A percentile compares a stretch with the other conserved stretches of the same genome.
Evolutionary conservation across 2,113 vertebrate genomes (phyloP).

Genomic region (Jacana jacana): DNA sequence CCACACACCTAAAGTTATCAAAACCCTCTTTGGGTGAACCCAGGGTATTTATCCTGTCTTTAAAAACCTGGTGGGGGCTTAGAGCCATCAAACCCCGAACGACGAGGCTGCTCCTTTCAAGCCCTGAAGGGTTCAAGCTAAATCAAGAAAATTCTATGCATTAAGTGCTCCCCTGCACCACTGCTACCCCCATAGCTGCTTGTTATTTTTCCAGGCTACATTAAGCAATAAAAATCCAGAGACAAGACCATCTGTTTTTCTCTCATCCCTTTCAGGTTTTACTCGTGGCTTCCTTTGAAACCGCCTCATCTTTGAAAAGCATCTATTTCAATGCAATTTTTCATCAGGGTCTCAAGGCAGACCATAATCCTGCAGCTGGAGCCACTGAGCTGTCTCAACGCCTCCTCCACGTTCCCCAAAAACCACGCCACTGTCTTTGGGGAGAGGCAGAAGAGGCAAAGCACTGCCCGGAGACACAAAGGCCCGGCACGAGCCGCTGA

Average conservation of each 20-base stretch:
- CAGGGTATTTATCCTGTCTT: not conserved
- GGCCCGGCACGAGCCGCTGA: not conserved
- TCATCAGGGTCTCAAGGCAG: not conserved
- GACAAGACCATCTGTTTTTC: not conserved
- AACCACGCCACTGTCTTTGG: accelerated
- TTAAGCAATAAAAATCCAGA: slow-evolving; percentile 35
- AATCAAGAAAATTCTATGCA: not conserved
- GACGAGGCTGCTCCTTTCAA: not conserved
- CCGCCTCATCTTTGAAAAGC: not conserved
- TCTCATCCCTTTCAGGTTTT: not conserved
- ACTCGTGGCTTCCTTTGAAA: not conserved
- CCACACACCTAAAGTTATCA: no score
- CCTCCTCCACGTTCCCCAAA: accelerated
- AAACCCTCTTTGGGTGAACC: not conserved
- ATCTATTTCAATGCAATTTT: accelerated
- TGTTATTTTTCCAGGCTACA: not conserved
- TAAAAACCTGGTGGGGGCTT: not conserved
- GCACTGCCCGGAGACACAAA: accelerated
- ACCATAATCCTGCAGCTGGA: not conserved
- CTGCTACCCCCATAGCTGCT: not conserved
- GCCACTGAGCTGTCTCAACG: not conserved
- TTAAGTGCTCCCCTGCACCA: not conserved
- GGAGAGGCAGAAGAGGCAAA: not conserved
- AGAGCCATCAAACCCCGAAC: not conserved
- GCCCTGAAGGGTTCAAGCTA: slow-evolving; percentile 11